Conservation (phyloP, 2,888 invertebrate genomes). For the Drosophila anomalata region DNA sequence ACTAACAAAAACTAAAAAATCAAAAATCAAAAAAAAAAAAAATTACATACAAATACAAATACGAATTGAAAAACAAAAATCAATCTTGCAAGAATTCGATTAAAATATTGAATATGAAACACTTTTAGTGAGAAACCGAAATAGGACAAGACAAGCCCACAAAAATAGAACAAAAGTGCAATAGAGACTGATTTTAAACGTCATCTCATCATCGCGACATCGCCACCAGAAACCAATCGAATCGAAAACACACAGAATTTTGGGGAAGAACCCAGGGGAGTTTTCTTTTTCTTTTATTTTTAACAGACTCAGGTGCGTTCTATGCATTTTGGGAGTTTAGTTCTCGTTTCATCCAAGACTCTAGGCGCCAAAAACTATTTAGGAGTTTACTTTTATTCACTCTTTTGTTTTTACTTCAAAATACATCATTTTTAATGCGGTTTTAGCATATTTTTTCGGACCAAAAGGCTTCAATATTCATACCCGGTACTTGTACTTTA, state of each 20-base stretch:
- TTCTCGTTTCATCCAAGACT: background rate
- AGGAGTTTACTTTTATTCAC: too few relatives aligned
- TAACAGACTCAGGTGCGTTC: background rate
- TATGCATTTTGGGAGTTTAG: background rate
- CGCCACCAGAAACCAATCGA: conserved; percentile 16
- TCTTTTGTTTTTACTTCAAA: too few relatives aligned
- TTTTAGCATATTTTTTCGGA: too few relatives aligned
- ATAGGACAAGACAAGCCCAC: conserved; percentile 53
- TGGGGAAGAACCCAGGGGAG: background rate
- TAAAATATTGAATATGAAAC: conserved; percentile 41
- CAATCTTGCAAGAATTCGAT: conserved; percentile 38
- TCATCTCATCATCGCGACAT: conserved; percentile 36
- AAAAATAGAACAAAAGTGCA: conserved; percentile 75
- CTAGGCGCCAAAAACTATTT: background rate
- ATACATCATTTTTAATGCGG: too few relatives aligned
- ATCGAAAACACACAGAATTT: conserved; percentile 15
- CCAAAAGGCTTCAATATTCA: too few relatives aligned
- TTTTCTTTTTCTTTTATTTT: background rate
- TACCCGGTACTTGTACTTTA: too few relatives aligned
- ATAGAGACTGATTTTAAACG: conserved; percentile 83
- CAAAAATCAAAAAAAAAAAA: conserved; percentile 6
- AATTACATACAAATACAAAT: too few relatives aligned
- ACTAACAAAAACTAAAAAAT: conserved; percentile 62
- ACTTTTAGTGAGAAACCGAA: conserved; percentile 54
- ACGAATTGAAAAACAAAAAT: conserved; percentile 31